These are phyloP conservation scores for Caenorhabditis plicata DNA, from an alignment of 2,888 invertebrate species.

Conservation along the genomic window DNA sequence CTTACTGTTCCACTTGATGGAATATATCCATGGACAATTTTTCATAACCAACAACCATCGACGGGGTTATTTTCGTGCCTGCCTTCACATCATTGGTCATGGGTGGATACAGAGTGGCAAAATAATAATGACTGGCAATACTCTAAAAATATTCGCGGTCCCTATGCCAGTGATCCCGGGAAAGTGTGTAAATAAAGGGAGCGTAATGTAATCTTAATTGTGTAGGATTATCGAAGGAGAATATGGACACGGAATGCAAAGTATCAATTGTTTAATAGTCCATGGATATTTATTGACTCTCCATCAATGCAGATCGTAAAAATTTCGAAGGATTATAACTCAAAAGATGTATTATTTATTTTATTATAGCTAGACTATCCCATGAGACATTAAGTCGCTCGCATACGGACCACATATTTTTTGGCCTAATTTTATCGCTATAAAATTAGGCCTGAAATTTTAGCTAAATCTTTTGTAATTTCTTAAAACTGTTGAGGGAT, in stretches of 20 bases:
- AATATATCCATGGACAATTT: constrained; percentile 32
- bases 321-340: constrained; percentile 21
- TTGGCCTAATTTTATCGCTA: no score
- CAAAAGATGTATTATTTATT: no score
- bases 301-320: constrained; percentile 14
- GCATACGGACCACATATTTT: no score
- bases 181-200: no score
- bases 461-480: no score
- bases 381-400: no score
- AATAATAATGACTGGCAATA: constrained; percentile 23
- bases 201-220: no score
- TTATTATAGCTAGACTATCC: no score
- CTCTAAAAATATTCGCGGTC: constrained; percentile 16
- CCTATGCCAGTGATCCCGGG: constrained; percentile 2
- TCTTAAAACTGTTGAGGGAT: no score
- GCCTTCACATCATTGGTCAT: constrained; percentile 16
- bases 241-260: constrained; percentile 25
- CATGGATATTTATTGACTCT: constrained; percentile 32
- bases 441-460: no score
- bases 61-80: constrained; percentile 17
- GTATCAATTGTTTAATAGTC: constrained; percentile 13
- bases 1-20: constrained; percentile 24
- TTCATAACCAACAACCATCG: no score
- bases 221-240: constrained; percentile 25
- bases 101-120: constrained; percentile 24